Evolutionary conservation across 2,113 vertebrate genomes (phyloP), one percentile per base, ranked within the genome.

Genomic region (Zosterops hypoxanthus): DNA sequence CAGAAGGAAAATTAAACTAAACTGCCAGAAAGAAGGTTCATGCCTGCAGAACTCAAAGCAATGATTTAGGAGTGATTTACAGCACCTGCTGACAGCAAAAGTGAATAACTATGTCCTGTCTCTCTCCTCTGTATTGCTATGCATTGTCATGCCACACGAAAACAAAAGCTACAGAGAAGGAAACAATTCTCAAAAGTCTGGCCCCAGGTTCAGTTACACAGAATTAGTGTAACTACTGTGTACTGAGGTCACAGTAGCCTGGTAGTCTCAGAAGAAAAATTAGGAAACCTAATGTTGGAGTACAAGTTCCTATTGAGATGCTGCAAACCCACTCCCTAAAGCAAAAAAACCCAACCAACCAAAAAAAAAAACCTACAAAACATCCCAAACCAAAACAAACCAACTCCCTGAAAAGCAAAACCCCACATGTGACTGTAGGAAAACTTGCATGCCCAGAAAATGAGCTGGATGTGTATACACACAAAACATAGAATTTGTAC

Each of bases 1-100:
- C 50, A 87, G 55, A 89, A 92, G 6, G 24, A 25, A 95, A 94
- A 92, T 79, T 33, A 57, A 92, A 75, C 70, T 56, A 68, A 94
- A 82, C 24, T 61, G 14, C 23, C 36, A 89, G 71, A 95, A 76
- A 85, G 46, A 92, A 79, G 61, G 66, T 91, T 47, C 73, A 75
- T 84, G 83, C 20, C 83, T 89, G 20, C 57, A 94, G 42, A 89
- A 73, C 49, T 82, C 42, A 80, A 60, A 85, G 25, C 21, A 82
- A 36, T 76, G 52, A 82, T 80, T 94, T 89, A 85, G 69, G 70
- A 86, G 20, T 84, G 47, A 79, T 55, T 87, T 79, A 53, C 31
- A 65, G 41, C 25, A 64, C 23, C 69, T 79, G 46, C 22, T 78
- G 50, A 85, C 22, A 82, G 49, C 28, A 82, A 60, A 28, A 47